phyloP scores from a whole-genome alignment of 2,113 vertebrate genomes.

The Atractosteus spatula region DNA sequence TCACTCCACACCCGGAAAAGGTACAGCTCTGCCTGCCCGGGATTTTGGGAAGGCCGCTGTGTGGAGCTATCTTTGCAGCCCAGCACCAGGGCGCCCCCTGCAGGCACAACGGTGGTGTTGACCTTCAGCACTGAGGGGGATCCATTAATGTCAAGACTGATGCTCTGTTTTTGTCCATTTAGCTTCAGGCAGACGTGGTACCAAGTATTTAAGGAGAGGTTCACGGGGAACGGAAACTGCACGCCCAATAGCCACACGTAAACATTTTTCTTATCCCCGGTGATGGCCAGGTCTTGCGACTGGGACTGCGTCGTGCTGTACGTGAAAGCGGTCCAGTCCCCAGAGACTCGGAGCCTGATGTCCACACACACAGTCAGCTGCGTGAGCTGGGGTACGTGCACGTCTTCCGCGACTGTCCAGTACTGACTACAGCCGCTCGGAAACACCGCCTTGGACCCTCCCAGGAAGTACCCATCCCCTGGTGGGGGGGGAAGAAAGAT shows the following conservation, averaged over 20 bases:
- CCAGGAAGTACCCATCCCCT: conserved; percentile 51
- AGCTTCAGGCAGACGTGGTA: conserved; percentile 58
- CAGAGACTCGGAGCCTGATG: conserved; percentile 40
- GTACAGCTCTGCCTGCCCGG: conserved; percentile 55
- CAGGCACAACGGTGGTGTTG: conserved; percentile 37
- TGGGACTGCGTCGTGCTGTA: conserved; percentile 45
- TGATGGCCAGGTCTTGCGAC: conserved; percentile 52
- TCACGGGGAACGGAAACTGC: conserved; percentile 50
- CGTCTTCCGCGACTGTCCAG: conserved; percentile 57
- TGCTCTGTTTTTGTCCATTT: conserved; percentile 34
- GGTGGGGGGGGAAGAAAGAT: background rate
- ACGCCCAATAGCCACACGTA: conserved; percentile 62
- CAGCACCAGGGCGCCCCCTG: conserved; percentile 50
- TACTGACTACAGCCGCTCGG: conserved; percentile 53
- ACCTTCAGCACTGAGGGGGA: conserved; percentile 16
- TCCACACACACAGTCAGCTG: conserved; percentile 62
- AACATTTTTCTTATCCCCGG: conserved; percentile 52
- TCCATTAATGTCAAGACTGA: conserved; percentile 55
- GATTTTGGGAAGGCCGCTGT: background rate
- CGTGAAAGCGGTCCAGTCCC: conserved; percentile 64
- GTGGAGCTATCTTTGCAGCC: conserved; percentile 45
- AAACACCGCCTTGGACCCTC: conserved; percentile 55
- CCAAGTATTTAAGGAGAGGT: conserved; percentile 42
- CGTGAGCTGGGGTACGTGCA: conserved; percentile 39
- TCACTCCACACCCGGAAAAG: conserved; percentile 65